These are phyloP conservation scores for Luperina testacea DNA, from an alignment of 2,888 invertebrate genomes.

Conservation along the genomic window DNA sequence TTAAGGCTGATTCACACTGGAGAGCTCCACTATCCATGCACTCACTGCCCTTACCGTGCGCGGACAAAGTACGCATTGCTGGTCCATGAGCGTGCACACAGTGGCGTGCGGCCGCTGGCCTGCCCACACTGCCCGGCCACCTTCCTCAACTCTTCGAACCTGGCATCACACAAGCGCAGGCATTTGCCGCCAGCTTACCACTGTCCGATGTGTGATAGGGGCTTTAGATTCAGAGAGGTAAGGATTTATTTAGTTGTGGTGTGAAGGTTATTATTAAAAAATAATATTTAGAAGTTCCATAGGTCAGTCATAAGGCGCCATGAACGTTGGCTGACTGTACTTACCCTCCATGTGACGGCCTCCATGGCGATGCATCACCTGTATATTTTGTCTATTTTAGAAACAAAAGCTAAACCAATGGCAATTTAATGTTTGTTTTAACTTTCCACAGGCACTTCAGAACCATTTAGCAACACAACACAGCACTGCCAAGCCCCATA, in stretches of 20 bases:
- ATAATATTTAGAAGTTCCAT: background rate
- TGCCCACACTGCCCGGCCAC: conserved; percentile 69
- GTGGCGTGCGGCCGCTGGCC: conserved; percentile 64
- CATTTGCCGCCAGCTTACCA: conserved; percentile 70
- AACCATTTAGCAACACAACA: conserved; percentile 73
- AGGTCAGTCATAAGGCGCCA: background rate
- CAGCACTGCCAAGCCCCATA: conserved; percentile 69
- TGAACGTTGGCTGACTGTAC: background rate
- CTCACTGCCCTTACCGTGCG: conserved; percentile 68
- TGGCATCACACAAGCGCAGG: conserved; percentile 68
- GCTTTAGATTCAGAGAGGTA: conserved; percentile 69
- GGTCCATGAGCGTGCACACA: conserved; percentile 72
- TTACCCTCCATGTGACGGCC: no score
- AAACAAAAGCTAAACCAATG: background rate
- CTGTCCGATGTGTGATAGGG: conserved; percentile 67
- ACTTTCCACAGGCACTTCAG: conserved; percentile 63
- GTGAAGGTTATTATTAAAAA: background rate
- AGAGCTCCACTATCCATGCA: conserved; percentile 63
- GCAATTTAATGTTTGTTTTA: background rate
- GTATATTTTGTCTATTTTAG: background rate
- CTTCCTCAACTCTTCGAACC: conserved; percentile 68
- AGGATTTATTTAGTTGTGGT: background rate
- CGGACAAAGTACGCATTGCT: conserved; percentile 65
- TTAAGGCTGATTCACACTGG: conserved; percentile 67
- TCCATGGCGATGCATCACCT: background rate